These are phyloP conservation scores for Microchrysa polita DNA, from an alignment of 2,888 invertebrate genomes.

Conservation along the genomic window DNA sequence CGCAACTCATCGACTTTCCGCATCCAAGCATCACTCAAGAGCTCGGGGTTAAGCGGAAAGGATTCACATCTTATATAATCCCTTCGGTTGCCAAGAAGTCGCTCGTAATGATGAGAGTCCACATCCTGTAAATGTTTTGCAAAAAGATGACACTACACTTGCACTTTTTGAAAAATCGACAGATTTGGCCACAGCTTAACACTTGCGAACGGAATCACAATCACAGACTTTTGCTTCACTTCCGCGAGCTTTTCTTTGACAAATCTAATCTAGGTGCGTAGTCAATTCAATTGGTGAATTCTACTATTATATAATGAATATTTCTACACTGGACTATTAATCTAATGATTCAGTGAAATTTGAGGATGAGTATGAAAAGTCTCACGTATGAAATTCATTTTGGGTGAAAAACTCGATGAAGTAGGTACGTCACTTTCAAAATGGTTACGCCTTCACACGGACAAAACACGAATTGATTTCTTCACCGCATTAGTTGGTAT, in stretches of 20 bases:
- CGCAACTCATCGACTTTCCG: neutral
- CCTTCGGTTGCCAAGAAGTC: conserved; percentile 31
- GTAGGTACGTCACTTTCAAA: neutral
- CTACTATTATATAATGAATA: conserved; percentile 25
- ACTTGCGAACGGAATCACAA: conserved; percentile 26
- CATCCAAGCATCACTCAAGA: neutral
- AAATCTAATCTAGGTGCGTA: neutral
- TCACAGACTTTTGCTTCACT: conserved; percentile 28
- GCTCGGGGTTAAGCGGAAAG: neutral
- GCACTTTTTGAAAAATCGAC: conserved; percentile 8
- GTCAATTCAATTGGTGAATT: neutral
- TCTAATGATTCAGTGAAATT: neutral
- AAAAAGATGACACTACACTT: neutral
- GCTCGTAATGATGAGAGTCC: neutral
- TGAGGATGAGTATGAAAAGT: neutral
- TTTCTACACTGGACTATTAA: neutral
- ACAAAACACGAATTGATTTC: conserved; percentile 2
- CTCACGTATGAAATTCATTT: conserved; percentile 19
- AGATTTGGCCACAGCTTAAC: conserved; percentile 6
- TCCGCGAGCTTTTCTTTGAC: too few species aligned
- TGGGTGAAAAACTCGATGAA: conserved; percentile 22
- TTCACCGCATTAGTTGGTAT: neutral
- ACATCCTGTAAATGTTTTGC: neutral
- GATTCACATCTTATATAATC: conserved; percentile 31
- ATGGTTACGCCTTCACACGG: conserved; percentile 27